Percentiles rank a stretch among this genome's conserved stretches.
phyloP scores from a whole-genome alignment of 2,888 invertebrate species.

The Machimus rusticus region DNA sequence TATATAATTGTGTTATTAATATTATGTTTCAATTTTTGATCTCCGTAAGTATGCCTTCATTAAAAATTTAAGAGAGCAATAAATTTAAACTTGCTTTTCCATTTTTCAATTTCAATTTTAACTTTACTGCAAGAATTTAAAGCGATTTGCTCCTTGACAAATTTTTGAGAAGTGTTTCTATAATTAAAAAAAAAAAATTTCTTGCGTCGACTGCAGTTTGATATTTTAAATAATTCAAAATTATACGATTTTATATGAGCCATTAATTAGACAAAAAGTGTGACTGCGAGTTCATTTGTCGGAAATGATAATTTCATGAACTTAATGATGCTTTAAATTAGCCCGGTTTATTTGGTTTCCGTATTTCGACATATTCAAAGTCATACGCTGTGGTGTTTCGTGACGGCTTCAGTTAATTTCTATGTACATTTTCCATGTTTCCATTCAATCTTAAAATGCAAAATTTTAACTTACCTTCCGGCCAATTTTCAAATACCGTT shows the following conservation, averaged over 20 bases:
- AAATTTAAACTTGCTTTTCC: too few relatives aligned
- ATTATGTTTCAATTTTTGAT: too few relatives aligned
- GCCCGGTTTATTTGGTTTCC: neutral
- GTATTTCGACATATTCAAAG: neutral
- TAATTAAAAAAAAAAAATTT: too few relatives aligned
- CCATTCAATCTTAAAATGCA: neutral
- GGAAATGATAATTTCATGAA: neutral
- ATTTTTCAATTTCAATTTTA: too few relatives aligned
- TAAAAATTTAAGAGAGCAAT: too few relatives aligned
- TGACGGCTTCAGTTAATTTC: neutral
- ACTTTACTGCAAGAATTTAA: too few relatives aligned
- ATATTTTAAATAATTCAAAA: too few relatives aligned
- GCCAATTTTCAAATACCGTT: conserved; percentile 99
- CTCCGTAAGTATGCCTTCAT: too few relatives aligned
- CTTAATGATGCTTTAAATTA: neutral
- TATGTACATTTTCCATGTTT: neutral
- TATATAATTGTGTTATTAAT: too few relatives aligned
- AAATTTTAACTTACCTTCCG: conserved; percentile 80
- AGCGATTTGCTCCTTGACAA: too few relatives aligned
- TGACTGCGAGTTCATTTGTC: neutral
- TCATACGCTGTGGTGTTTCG: neutral
- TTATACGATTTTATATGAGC: neutral
- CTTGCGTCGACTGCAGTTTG: too few relatives aligned
- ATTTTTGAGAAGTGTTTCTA: too few relatives aligned
- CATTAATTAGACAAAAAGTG: neutral